Evolutionary conservation across 2,113 vertebrate genomes (phyloP), one percentile per base, ranked within the genome.

Genomic region (Oophaga pumilio): DNA sequence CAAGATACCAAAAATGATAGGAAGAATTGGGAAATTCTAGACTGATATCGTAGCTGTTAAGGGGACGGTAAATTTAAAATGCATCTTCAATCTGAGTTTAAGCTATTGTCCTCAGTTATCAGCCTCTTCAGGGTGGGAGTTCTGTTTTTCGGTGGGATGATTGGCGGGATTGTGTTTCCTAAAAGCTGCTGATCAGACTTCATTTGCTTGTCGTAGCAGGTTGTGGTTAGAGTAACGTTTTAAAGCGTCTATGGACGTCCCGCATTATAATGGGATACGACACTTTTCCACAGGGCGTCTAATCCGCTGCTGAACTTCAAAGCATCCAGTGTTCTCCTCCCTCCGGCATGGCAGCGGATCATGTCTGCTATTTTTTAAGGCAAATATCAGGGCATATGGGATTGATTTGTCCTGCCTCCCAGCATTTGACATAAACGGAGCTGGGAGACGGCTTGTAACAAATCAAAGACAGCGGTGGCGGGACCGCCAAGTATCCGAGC

Each of bases 381-480:
- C 56, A 49, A n/a, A 26, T 60, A 50, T 53, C 26, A 20, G 14
- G 57, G 76, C 85, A 86, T 24, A 68, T 86, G 85, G 20, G n/a
- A 68, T 56, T 78, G 22, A 86, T 86, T 86, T 68, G 74, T 28
- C 9, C 12, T 79, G 74, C 85, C 76, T 86, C 74, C 20, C 50
- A 86, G 85, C 60, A 6, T 66, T 56, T 56, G 20, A 64, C 18
- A 56, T 79, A 79, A 78, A 86, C 49, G 26, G 59, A 22, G 43
- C 74, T 66, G 73, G 52, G 50, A 76, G 57, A 73, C 22, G 43
- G 66, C 53, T 68, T 50, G 18, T 20, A 68, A 77, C 76, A 57
- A 78, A 86, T 78, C 85, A 78, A 86, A 86, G 76, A n/a, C 85
- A 79, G 18, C 18, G 43, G 28, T 24, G 28, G 50, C 53, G 52